phyloP scores from a whole-genome alignment of 2,113 vertebrate genomes.

The Eulemur rufifrons region DNA sequence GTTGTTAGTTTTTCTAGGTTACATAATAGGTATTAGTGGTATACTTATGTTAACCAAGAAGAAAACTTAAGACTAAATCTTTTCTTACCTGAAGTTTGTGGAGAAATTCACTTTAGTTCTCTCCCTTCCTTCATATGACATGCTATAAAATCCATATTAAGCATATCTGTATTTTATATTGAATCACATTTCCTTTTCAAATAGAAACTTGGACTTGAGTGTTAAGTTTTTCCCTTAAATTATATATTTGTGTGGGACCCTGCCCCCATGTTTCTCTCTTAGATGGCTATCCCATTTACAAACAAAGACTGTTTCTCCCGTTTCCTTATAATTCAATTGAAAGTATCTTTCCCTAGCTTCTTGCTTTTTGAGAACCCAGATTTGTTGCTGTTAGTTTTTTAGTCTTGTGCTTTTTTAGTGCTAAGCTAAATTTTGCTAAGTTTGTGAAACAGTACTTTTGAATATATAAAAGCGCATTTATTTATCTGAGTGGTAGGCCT shows the following conservation, averaged over 20 bases:
- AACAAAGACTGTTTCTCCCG: background rate
- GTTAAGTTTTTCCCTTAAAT: slow-evolving; percentile 16
- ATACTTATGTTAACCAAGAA: slow-evolving; percentile 2
- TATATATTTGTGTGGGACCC: background rate
- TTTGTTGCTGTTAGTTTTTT: slow-evolving; percentile 46
- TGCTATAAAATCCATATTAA: slow-evolving; percentile 6
- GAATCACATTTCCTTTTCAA: slow-evolving; percentile 9
- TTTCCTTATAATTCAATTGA: slow-evolving; percentile 20
- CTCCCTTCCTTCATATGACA: background rate
- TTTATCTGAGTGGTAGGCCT: slow-evolving; percentile 10
- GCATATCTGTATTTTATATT: background rate
- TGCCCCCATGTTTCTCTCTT: background rate
- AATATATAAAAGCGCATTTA: slow-evolving; percentile 43
- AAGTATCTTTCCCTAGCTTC: background rate
- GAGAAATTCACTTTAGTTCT: slow-evolving; percentile 35
- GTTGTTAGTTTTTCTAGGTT: background rate
- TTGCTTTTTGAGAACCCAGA: slow-evolving; percentile 55
- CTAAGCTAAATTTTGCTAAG: slow-evolving; percentile 44
- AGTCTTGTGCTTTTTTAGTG: slow-evolving; percentile 39
- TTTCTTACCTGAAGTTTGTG: slow-evolving; percentile 10
- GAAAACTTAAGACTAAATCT: background rate
- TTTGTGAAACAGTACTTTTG: slow-evolving; percentile 47
- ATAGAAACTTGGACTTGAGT: background rate
- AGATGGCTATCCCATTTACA: slow-evolving; percentile 16
- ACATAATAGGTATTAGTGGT: background rate